Conservation (phyloP, 2,113 vertebrate genomes). For the Spheniscus mendiculus region DNA sequence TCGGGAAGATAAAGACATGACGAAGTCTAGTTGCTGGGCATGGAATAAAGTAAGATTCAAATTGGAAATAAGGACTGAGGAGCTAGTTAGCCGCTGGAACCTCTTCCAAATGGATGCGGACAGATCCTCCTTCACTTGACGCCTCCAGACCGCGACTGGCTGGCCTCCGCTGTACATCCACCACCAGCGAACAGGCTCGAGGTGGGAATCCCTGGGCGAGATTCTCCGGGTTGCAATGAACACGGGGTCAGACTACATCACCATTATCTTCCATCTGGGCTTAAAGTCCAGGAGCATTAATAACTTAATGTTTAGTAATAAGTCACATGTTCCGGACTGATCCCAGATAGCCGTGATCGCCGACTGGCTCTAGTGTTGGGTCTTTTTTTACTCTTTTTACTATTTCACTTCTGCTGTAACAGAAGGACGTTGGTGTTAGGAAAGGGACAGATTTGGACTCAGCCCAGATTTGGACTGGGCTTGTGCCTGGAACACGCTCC, state of each 20-base stretch:
- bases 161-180: rapidly evolving
- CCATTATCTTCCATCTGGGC: neutral
- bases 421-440: neutral
- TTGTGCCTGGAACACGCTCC: neutral
- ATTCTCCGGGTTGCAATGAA: rapidly evolving
- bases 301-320: neutral
- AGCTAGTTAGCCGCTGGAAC: neutral
- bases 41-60: neutral
- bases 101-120: neutral
- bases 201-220: neutral
- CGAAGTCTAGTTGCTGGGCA: neutral
- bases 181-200: neutral
- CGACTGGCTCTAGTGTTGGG: rapidly evolving
- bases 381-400: neutral
- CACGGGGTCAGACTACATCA: neutral
- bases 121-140: neutral
- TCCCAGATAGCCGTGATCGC: rapidly evolving
- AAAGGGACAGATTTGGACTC: neutral
- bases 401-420: neutral
- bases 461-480: neutral
- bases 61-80: neutral
- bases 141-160: neutral
- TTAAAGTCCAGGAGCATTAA: neutral
- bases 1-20: neutral
- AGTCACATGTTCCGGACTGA: rapidly evolving